Evolutionary conservation across 2,797 vertebrate genomes (phyloP).

Genomic region (Eidolon dupreanum): DNA sequence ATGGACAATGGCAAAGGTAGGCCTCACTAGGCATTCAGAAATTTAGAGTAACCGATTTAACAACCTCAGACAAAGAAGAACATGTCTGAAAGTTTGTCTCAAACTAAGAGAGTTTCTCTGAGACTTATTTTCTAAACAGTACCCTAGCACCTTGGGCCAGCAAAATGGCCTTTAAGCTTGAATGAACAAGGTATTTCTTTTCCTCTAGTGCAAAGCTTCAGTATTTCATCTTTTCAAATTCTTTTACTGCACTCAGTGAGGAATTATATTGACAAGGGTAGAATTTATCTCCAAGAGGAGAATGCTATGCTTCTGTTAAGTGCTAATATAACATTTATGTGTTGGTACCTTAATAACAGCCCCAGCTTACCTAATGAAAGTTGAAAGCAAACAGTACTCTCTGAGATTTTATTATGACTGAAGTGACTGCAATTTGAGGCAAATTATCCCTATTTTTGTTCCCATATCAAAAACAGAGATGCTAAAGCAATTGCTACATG

Average conservation of each 20-base stretch:
- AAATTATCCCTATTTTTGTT: constrained; percentile 88
- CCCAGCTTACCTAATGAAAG: constrained; percentile 89
- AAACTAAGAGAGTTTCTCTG: constrained; percentile 86
- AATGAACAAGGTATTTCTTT: constrained; percentile 88
- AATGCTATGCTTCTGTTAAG: constrained; percentile 90
- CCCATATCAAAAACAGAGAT: constrained; percentile 87
- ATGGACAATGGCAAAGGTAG: not conserved
- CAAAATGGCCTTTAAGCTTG: constrained; percentile 95
- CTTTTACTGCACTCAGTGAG: constrained; percentile 88
- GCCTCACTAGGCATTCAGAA: constrained; percentile 73
- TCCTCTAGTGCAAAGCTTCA: constrained; percentile 80
- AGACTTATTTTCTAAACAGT: constrained; percentile 81
- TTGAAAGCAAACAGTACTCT: constrained; percentile 88
- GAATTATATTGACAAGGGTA: constrained; percentile 96
- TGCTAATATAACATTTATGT: constrained; percentile 97
- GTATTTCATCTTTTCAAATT: constrained; percentile 89
- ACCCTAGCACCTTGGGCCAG: constrained; percentile 88
- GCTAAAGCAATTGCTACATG: constrained; percentile 87
- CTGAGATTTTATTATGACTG: constrained; percentile 90
- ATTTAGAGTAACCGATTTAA: constrained; percentile 88
- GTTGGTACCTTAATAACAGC: constrained; percentile 87
- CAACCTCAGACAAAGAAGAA: constrained; percentile 88
- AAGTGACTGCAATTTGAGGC: constrained; percentile 88
- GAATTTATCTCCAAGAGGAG: constrained; percentile 91
- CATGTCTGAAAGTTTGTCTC: constrained; percentile 86